These are phyloP conservation scores for Allygus modestus DNA, from an alignment of 2,888 invertebrate genomes.

Conservation along the genomic window DNA sequence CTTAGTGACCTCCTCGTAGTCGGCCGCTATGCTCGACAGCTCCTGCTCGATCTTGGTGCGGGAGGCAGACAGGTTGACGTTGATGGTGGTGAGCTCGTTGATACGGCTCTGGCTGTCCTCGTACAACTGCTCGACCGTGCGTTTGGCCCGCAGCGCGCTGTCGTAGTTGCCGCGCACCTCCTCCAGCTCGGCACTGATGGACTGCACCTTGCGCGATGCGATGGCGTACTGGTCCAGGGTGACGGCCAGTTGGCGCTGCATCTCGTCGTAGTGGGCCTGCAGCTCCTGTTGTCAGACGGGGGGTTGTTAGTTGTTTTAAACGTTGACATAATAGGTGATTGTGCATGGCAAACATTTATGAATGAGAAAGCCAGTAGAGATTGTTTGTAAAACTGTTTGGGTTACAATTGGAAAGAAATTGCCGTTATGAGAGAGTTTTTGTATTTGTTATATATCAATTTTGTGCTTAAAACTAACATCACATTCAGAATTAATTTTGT, in stretches of 20 bases:
- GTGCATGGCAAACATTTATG: too few relatives aligned
- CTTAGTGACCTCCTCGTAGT: conserved; percentile 98
- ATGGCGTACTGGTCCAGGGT: conserved; percentile 96
- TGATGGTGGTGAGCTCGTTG: conserved; percentile 96
- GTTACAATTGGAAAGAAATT: too few relatives aligned
- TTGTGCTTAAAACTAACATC: too few relatives aligned
- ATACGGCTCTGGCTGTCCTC: conserved; percentile 95
- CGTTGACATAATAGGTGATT: too few relatives aligned
- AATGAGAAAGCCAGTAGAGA: too few relatives aligned
- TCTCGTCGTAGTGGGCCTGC: conserved; percentile 97
- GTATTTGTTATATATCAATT: too few relatives aligned
- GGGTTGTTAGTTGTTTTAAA: conserved; percentile 55
- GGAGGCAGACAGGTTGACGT: conserved; percentile 95
- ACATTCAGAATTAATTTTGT: too few relatives aligned
- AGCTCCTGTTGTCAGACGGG: conserved; percentile 82
- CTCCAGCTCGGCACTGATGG: conserved; percentile 96
- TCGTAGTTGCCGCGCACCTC: conserved; percentile 96
- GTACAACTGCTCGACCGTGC: conserved; percentile 91
- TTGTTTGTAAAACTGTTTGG: too few relatives aligned
- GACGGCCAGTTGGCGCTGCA: conserved; percentile 96
- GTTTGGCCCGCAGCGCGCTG: conserved; percentile 93
- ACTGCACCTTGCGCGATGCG: conserved; percentile 93
- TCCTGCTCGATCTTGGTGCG: conserved; percentile 98
- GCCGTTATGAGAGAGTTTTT: too few relatives aligned
- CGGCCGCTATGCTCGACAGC: conserved; percentile 91